A percentile compares a stretch with the other conserved stretches of the same genome.
phyloP scores from a whole-genome alignment of 2,113 vertebrate genomes.

The Hiodon alosoides region DNA sequence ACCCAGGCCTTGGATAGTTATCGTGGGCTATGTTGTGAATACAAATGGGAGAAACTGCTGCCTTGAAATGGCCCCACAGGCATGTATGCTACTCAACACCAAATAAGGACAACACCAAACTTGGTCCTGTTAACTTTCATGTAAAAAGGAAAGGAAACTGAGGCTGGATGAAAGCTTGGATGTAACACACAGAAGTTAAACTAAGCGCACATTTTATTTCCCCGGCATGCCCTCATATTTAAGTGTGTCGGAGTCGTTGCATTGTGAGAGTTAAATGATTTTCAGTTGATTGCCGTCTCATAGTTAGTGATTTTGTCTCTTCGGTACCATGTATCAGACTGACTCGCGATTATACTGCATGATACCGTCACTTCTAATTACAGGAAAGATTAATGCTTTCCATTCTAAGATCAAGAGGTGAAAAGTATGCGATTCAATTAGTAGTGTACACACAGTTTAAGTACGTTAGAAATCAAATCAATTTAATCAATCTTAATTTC shows the following conservation, averaged over 20 bases:
- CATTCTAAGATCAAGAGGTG: neutral
- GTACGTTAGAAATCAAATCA: too few relatives aligned
- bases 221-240: neutral
- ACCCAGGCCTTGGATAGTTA: neutral
- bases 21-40: neutral
- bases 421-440: neutral
- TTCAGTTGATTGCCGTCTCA: too few relatives aligned
- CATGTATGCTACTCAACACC: neutral
- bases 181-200: neutral
- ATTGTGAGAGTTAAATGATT: too few relatives aligned
- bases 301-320: too few relatives aligned
- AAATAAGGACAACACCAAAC: neutral
- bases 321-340: neutral
- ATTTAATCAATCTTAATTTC: neutral
- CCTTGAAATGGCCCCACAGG: neutral
- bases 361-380: neutral
- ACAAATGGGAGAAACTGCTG: neutral
- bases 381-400: constrained; percentile 1
- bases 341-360: neutral
- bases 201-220: neutral
- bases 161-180: neutral
- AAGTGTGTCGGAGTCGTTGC: neutral
- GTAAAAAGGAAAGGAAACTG: neutral
- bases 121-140: neutral
- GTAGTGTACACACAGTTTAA: too few relatives aligned